Percentiles rank a stretch among this genome's conserved stretches.
These are phyloP conservation scores for Manis pentadactyla DNA, from an alignment of 2,797 vertebrate species.

Conservation along the genomic window DNA sequence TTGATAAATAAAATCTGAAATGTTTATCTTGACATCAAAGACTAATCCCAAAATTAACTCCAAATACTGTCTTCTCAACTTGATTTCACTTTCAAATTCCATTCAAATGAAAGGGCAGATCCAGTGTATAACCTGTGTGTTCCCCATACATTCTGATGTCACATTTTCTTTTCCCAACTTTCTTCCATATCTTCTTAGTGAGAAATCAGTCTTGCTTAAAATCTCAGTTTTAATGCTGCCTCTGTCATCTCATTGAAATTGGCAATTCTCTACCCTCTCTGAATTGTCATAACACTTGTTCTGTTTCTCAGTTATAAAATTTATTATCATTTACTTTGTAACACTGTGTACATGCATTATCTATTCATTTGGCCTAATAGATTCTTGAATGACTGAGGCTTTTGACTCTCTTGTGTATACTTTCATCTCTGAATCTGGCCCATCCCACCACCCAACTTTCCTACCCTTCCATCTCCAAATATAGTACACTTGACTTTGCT, in stretches of 20 bases:
- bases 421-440: background rate
- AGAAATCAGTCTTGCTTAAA: background rate
- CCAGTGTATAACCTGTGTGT: accelerated
- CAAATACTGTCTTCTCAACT: background rate
- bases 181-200: background rate
- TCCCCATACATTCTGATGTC: background rate
- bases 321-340: background rate
- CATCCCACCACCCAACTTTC: background rate
- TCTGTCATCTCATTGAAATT: background rate
- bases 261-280: background rate
- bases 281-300: background rate
- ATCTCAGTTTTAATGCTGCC: background rate
- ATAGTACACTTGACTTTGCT: background rate
- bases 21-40: background rate
- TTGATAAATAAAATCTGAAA: background rate
- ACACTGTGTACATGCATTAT: background rate
- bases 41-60: background rate
- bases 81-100: background rate
- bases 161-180: background rate
- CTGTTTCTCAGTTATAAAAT: background rate
- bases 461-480: background rate
- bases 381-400: background rate
- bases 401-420: background rate
- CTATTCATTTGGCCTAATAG: background rate
- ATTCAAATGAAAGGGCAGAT: background rate